Percentiles rank a stretch among this genome's conserved stretches.
Conservation (phyloP, 2,888 invertebrate species). For the Meiosimyza decipiens region DNA sequence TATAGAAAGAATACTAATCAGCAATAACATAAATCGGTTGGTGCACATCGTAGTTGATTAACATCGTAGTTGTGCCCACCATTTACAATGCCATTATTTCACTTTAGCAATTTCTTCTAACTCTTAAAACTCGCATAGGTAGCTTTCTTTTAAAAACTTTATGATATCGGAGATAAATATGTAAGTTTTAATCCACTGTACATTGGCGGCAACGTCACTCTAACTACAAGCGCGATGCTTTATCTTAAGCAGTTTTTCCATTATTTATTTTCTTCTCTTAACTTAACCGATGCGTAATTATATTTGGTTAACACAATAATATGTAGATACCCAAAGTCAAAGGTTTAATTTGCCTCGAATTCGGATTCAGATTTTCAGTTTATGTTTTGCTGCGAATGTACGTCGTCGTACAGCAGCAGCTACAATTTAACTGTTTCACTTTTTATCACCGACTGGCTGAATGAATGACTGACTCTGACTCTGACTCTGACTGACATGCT, state of each 20-base stretch:
- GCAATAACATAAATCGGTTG: no score
- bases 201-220: not conserved
- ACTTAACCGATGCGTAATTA: constrained; percentile 36
- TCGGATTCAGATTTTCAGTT: constrained; percentile 11
- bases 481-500: not conserved
- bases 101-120: no score
- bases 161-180: no score
- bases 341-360: constrained; percentile 16
- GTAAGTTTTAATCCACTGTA: not conserved
- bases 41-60: no score
- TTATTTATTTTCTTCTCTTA: constrained; percentile 32
- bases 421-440: constrained; percentile 9
- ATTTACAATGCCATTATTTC: no score
- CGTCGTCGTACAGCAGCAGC: constrained; percentile 22
- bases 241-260: constrained; percentile 33
- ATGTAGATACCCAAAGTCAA: constrained; percentile 22
- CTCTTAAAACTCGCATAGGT: no score
- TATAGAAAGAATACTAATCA: no score
- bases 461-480: constrained; percentile 18
- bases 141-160: no score
- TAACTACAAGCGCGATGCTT: constrained; percentile 24
- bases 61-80: no score
- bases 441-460: not conserved
- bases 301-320: constrained; percentile 36
- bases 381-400: not conserved